Conservation (phyloP, 2,797 vertebrate genomes). For the Sylvia borin region DNA sequence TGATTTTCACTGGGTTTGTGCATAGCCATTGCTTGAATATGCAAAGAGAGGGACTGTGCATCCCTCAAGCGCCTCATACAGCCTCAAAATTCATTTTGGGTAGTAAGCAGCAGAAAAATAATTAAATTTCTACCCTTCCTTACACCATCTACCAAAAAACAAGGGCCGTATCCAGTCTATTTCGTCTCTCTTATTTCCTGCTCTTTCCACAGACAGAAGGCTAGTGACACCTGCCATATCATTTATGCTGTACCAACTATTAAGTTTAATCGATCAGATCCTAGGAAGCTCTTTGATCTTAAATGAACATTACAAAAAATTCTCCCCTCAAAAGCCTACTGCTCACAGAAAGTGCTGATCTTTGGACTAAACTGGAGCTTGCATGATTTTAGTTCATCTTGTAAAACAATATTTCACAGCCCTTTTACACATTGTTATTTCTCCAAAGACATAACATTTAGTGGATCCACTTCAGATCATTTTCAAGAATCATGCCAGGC, state of each 20-base stretch:
- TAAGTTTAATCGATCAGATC: background rate
- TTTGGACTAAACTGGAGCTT: background rate
- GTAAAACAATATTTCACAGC: background rate
- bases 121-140: background rate
- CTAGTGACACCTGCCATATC: background rate
- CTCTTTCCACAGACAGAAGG: background rate
- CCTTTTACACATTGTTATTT: background rate
- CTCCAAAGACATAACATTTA: background rate
- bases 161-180: background rate
- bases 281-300: background rate
- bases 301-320: background rate
- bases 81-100: background rate
- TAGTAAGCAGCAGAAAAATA: background rate
- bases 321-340: background rate
- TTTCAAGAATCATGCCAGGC: background rate
- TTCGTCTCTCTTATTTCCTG: background rate
- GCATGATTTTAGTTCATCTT: background rate
- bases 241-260: background rate
- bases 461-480: background rate
- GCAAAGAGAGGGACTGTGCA: background rate
- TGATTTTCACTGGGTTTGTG: background rate
- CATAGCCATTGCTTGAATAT: background rate
- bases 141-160: background rate
- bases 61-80: background rate
- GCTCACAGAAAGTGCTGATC: background rate